Conservation (phyloP, 1,140 invertebrate genomes). For the Callitettix versicolor region DNA sequence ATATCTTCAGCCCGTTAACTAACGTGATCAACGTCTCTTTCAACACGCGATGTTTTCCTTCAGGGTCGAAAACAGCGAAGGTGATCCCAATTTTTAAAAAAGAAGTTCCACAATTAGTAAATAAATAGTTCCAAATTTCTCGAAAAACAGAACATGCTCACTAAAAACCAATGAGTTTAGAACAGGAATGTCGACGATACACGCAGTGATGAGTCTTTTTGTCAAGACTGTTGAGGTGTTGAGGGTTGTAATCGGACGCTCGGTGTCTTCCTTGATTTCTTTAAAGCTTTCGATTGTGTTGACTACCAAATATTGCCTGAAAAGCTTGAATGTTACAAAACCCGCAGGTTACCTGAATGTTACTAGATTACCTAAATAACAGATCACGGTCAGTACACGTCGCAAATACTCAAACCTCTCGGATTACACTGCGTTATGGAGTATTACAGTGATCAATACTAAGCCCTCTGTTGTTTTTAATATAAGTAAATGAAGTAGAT, state of each 20-base stretch:
- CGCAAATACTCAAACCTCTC: neutral
- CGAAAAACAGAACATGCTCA: neutral
- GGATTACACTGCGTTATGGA: neutral
- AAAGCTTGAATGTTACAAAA: neutral
- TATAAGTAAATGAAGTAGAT: conserved; percentile 1
- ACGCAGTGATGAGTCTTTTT: neutral
- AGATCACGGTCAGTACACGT: neutral
- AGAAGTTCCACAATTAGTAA: neutral
- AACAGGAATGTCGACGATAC: neutral
- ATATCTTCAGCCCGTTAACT: neutral
- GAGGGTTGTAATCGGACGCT: too few species aligned
- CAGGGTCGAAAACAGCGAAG: neutral
- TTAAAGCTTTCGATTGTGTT: neutral
- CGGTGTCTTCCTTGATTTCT: neutral
- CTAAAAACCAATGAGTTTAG: neutral
- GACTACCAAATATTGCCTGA: neutral
- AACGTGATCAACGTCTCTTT: neutral
- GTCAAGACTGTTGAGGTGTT: neutral
- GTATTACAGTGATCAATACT: neutral
- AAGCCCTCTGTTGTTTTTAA: neutral
- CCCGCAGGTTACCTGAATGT: neutral
- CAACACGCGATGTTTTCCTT: neutral
- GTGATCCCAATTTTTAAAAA: conserved; percentile 2
- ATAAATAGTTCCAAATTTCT: conserved; percentile 5
- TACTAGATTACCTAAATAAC: neutral